These are phyloP conservation scores for Liopterus haemorrhoidalis DNA, from an alignment of 2,888 invertebrate species.

Conservation along the genomic window DNA sequence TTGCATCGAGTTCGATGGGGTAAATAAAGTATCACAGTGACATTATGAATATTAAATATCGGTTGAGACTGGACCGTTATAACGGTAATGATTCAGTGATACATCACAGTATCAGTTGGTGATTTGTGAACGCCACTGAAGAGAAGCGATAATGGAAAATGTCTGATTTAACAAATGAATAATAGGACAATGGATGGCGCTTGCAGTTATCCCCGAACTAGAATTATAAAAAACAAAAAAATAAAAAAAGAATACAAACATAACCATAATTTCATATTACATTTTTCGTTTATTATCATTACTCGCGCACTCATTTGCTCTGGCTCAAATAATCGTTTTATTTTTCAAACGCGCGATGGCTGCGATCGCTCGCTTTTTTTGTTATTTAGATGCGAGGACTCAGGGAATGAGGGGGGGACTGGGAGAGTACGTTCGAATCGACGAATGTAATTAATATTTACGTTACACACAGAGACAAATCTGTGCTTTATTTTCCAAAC, in stretches of 20 bases:
- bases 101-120: too few relatives aligned
- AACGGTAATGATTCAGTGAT: too few relatives aligned
- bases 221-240: conserved; percentile 19
- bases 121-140: too few relatives aligned
- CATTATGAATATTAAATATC: too few relatives aligned
- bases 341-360: conserved; percentile 23
- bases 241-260: conserved; percentile 23
- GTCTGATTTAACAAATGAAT: conserved; percentile 25
- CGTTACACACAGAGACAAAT: conserved; percentile 32
- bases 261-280: conserved; percentile 25
- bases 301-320: conserved; percentile 22
- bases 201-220: conserved; percentile 23
- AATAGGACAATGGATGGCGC: conserved; percentile 23
- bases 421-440: conserved; percentile 24
- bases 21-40: too few relatives aligned
- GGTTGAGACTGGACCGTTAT: too few relatives aligned
- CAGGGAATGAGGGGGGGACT: conserved; percentile 25
- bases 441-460: conserved; percentile 38
- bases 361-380: conserved; percentile 13
- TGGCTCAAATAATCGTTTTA: conserved; percentile 23
- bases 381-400: conserved; percentile 28
- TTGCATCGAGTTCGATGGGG: too few relatives aligned
- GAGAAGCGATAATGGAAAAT: conserved; percentile 19
- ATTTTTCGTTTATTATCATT: conserved; percentile 24
- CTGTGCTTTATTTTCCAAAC: conserved; percentile 28